phyloP scores from a whole-genome alignment of 2,888 invertebrate genomes.

The Cistogaster globosa region DNA sequence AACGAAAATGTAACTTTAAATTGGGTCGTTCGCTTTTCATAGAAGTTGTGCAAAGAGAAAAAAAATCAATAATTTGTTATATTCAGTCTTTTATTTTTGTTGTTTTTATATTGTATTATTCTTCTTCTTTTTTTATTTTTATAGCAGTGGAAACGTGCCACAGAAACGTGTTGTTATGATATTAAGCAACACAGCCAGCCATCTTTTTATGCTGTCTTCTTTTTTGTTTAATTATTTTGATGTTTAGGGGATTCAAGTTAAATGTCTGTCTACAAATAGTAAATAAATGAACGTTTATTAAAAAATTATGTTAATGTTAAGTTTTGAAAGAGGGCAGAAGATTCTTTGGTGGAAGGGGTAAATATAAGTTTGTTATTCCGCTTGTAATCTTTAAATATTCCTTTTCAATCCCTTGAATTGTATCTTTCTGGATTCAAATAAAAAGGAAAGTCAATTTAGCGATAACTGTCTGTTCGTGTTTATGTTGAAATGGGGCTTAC shows the following conservation, averaged over 20 bases:
- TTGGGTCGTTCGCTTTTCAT: conserved; percentile 60
- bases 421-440: no score
- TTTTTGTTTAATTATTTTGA: conserved; percentile 1
- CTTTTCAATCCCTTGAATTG: no score
- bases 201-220: conserved; percentile 37
- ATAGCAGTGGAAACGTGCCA: conserved; percentile 51
- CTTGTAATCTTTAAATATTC: no score
- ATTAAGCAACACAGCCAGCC: conserved; percentile 3
- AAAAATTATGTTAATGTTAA: no score
- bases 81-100: conserved; percentile 13
- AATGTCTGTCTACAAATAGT: neutral
- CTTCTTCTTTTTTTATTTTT: neutral
- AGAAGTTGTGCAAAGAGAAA: conserved; percentile 4
- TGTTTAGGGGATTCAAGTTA: conserved; percentile 4
- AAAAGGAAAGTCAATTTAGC: no score
- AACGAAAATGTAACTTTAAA: conserved; percentile 43
- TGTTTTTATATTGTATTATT: neutral
- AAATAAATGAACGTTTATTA: neutral
- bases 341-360: no score
- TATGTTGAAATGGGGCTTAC: no score
- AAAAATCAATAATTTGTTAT: conserved; percentile 57
- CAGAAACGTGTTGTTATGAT: conserved; percentile 48
- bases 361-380: no score
- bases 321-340: no score
- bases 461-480: no score